phyloP scores from a whole-genome alignment of 92 coral and sea anemone genomes.

The Scolanthus callimorphus region DNA sequence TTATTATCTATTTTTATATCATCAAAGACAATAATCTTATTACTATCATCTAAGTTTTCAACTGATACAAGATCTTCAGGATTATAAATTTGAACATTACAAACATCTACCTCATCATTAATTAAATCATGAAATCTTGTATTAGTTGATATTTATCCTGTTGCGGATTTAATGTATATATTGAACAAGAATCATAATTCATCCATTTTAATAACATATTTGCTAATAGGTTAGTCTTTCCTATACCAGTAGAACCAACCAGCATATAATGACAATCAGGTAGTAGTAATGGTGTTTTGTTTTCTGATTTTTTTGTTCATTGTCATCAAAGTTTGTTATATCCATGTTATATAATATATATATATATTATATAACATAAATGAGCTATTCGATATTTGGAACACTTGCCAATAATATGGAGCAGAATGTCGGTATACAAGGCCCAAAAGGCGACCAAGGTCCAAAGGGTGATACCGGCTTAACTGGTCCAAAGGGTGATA shows the following conservation, averaged over 20 bases:
- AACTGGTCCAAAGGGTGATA: neutral
- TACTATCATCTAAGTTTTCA: slow-evolving; percentile 20
- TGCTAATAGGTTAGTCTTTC: slow-evolving; percentile 2
- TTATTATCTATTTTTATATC: slow-evolving; percentile 19
- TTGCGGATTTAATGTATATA: slow-evolving; percentile 13
- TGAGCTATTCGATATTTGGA: slow-evolving; percentile 24
- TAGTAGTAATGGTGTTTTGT: slow-evolving; percentile 8
- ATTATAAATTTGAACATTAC: slow-evolving; percentile 1
- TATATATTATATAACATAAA: slow-evolving; percentile 17
- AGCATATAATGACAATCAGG: slow-evolving; percentile 23
- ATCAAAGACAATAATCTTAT: slow-evolving; percentile 19
- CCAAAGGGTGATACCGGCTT: too few species aligned
- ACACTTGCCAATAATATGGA: neutral
- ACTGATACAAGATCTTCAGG: slow-evolving; percentile 20
- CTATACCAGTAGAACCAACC: neutral
- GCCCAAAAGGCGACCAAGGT: too few species aligned
- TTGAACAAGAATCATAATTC: slow-evolving; percentile 11
- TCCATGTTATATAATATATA: slow-evolving; percentile 20
- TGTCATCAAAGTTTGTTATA: neutral
- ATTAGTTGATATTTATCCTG: slow-evolving; percentile 21
- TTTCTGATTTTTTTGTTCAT: neutral
- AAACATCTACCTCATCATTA: slow-evolving; percentile 1
- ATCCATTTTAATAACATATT: slow-evolving; percentile 12
- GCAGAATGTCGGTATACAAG: neutral
- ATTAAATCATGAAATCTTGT: slow-evolving; percentile 7